These are phyloP conservation scores for Heterotis niloticus DNA, from an alignment of 2,113 vertebrate species.

Conservation along the genomic window DNA sequence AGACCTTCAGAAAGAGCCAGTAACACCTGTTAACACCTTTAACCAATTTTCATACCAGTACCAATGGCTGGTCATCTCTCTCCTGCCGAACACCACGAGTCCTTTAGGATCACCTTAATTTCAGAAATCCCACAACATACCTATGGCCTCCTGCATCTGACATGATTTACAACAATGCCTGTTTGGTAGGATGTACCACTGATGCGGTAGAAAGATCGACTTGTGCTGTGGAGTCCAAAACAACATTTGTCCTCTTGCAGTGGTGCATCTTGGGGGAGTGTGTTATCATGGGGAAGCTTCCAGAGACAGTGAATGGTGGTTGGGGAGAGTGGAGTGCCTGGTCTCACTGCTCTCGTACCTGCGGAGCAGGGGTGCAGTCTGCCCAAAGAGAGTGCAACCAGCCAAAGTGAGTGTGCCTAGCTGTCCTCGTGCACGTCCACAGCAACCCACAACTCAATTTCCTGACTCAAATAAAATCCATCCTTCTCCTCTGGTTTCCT, in stretches of 20 bases:
- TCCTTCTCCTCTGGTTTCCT: neutral
- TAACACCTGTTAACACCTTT: too few species aligned
- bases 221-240: too few species aligned
- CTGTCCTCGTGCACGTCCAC: neutral
- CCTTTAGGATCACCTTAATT: too few species aligned
- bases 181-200: too few species aligned
- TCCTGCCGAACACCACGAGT: too few species aligned
- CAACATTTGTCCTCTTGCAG: conserved; percentile 48
- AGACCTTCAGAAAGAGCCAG: too few species aligned
- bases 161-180: too few species aligned
- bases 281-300: conserved; percentile 88
- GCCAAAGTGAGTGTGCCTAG: conserved; percentile 76
- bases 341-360: conserved; percentile 92
- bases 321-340: conserved; percentile 88
- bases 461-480: neutral
- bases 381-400: conserved; percentile 84
- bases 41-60: too few species aligned
- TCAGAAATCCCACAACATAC: too few species aligned
- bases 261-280: conserved; percentile 96
- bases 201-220: too few species aligned
- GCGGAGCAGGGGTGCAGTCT: conserved; percentile 83
- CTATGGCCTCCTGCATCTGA: too few species aligned
- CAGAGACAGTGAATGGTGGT: conserved; percentile 81
- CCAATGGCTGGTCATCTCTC: too few species aligned
- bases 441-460: neutral